A percentile compares a stretch with the other conserved stretches of the same genome.
Evolutionary conservation across 2,797 vertebrate genomes (phyloP).

Genomic region (Tangara arthus): DNA sequence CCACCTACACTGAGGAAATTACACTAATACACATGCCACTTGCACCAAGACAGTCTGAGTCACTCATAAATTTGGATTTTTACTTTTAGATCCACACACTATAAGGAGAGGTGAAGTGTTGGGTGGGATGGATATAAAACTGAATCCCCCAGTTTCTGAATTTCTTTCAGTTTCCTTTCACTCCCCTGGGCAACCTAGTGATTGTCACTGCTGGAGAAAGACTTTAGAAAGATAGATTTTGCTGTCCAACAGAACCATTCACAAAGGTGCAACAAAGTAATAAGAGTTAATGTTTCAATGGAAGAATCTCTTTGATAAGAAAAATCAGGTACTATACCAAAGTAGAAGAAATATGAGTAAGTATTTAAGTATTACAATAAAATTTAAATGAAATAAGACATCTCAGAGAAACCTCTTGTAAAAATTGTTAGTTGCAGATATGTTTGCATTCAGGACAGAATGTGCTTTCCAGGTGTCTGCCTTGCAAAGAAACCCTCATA

Average conservation of each 20-base stretch:
- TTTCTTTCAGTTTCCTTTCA: not conserved
- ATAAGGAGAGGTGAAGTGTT: not conserved
- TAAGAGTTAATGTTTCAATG: not conserved
- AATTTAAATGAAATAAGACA: not conserved
- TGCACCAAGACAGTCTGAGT: not conserved
- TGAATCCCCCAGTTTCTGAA: not conserved
- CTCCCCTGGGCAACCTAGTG: not conserved
- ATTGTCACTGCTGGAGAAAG: not conserved
- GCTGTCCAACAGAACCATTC: not conserved
- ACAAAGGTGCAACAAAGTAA: not conserved
- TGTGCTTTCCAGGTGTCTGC: not conserved
- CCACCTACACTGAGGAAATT: conserved; percentile 1
- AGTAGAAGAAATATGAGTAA: not conserved
- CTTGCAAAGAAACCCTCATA: not conserved
- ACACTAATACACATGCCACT: not conserved
- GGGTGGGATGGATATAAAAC: not conserved
- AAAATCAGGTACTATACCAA: not conserved
- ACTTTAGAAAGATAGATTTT: not conserved
- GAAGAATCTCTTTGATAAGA: not conserved
- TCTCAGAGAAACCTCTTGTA: not conserved
- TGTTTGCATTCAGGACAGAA: not conserved
- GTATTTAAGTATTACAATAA: not conserved
- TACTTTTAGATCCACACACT: not conserved
- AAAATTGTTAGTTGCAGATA: not conserved
- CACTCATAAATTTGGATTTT: conserved; percentile 3